These are phyloP conservation scores for Dryas iulia DNA, from an alignment of 1,140 invertebrate genomes.

Conservation along the genomic window DNA sequence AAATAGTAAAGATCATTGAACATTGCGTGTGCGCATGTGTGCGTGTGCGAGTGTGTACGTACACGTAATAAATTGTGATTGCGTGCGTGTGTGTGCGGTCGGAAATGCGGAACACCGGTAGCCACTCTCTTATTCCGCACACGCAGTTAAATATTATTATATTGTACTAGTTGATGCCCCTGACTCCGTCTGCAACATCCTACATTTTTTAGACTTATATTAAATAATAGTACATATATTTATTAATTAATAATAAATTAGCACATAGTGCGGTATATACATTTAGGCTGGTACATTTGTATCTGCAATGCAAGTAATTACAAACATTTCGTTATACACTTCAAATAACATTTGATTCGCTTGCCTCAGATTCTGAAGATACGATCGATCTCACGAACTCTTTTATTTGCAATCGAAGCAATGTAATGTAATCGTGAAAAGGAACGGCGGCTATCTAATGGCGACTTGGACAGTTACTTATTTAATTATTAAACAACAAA, in stretches of 20 bases:
- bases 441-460: background rate
- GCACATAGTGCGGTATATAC: no score
- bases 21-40: background rate
- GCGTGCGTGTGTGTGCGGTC: background rate
- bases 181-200: no score
- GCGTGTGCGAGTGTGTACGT: background rate
- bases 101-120: background rate
- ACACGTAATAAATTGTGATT: background rate
- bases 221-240: no score
- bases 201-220: no score
- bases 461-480: background rate
- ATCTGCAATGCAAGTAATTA: no score
- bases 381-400: background rate
- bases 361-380: background rate
- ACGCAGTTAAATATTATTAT: background rate
- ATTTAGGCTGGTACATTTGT: no score
- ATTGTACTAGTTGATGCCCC: background rate
- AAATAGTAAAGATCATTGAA: background rate
- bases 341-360: background rate
- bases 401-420: background rate
- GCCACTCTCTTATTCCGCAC: background rate
- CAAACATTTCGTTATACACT: background rate
- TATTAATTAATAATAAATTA: no score
- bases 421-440: background rate
- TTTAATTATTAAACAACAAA: background rate